A percentile compares a stretch with the other conserved stretches of the same genome.
Evolutionary conservation across 2,888 invertebrate genomes (phyloP).

Genomic region (Agriopis leucophaearia): DNA sequence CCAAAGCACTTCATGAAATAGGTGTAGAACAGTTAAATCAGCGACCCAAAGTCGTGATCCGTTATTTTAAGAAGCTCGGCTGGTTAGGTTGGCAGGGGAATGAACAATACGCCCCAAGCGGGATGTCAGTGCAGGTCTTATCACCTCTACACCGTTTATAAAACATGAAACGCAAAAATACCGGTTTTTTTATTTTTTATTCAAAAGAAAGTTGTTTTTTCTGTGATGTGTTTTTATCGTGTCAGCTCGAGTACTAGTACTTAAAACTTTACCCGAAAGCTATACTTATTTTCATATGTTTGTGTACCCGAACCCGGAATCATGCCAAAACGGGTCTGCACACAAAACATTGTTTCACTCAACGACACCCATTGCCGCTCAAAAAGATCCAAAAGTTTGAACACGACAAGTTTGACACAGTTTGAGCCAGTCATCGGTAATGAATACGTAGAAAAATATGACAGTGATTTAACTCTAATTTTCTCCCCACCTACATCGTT

Average conservation of each 20-base stretch:
- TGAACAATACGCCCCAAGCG: too few species aligned
- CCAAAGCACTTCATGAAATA: too few species aligned
- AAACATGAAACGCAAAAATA: too few species aligned
- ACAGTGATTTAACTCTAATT: constrained; percentile 12
- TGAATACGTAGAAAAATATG: neutral
- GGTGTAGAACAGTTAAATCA: too few species aligned
- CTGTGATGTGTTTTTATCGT: neutral
- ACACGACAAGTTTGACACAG: constrained; percentile 44
- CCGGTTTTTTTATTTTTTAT: too few species aligned
- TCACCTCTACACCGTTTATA: too few species aligned
- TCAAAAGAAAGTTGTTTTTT: too few species aligned
- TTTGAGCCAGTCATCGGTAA: constrained; percentile 47
- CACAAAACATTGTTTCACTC: constrained; percentile 31
- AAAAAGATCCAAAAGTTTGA: constrained; percentile 44
- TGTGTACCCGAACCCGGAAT: neutral
- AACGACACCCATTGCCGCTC: constrained; percentile 34
- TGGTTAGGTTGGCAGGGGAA: too few species aligned
- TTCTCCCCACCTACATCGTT: neutral
- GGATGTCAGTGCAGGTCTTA: too few species aligned
- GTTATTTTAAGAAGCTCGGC: too few species aligned
- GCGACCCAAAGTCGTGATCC: too few species aligned
- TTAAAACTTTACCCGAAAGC: constrained; percentile 5
- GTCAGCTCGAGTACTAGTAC: neutral
- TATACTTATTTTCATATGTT: neutral
- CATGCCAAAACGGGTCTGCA: constrained; percentile 11